phyloP scores from a whole-genome alignment of 2,797 vertebrate species.

The Dallia pectoralis region DNA sequence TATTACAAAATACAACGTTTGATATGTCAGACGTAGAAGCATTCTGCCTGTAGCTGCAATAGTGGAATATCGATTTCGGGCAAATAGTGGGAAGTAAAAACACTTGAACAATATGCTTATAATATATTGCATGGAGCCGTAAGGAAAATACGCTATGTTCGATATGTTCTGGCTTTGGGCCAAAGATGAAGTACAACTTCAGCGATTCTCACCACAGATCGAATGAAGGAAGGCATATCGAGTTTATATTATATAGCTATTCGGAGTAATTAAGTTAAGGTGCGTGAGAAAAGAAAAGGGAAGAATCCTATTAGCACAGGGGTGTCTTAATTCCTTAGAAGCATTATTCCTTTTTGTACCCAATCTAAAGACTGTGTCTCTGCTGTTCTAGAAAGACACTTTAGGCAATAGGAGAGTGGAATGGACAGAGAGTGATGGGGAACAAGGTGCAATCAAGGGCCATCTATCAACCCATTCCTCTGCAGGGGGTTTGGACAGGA shows the following conservation, averaged over 20 bases:
- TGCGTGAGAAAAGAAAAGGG: background rate
- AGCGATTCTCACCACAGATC: background rate
- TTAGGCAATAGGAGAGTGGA: constrained; percentile 18
- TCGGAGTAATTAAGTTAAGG: background rate
- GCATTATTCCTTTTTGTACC: background rate
- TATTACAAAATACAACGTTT: background rate
- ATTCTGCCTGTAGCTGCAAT: too few relatives aligned
- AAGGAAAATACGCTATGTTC: background rate
- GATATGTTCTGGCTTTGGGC: background rate
- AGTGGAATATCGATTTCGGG: background rate
- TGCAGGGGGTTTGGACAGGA: background rate
- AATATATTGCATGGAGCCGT: constrained; percentile 44
- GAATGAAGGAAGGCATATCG: background rate
- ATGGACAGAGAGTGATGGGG: constrained; percentile 20
- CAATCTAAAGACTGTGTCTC: constrained; percentile 8
- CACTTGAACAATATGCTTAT: background rate
- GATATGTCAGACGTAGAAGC: too few relatives aligned
- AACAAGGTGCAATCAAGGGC: constrained; percentile 10
- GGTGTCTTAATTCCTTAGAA: background rate
- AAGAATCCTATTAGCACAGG: background rate
- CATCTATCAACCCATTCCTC: background rate
- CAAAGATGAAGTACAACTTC: background rate
- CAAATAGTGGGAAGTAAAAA: background rate
- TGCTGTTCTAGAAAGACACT: constrained; percentile 25
- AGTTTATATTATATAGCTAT: background rate